These are phyloP conservation scores for Bombus ignitus DNA, from an alignment of 1,140 invertebrate species.

Conservation along the genomic window DNA sequence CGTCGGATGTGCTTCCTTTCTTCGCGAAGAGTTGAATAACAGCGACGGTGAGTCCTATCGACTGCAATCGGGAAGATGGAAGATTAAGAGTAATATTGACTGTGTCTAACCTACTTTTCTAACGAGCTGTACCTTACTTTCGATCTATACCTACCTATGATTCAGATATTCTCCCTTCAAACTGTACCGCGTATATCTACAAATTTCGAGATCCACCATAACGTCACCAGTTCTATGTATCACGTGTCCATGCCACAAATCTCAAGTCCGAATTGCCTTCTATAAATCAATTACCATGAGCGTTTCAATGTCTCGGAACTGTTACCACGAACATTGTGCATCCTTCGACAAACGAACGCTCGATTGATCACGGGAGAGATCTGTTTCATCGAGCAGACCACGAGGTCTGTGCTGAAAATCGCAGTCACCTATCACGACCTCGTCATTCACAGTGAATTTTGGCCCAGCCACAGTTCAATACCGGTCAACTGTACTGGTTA, in stretches of 20 bases:
- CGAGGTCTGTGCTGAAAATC: neutral
- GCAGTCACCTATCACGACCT: neutral
- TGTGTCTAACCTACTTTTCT: neutral
- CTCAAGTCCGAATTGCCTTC: neutral
- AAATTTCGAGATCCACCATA: neutral
- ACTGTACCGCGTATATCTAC: neutral
- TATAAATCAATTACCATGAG: conserved; percentile 15
- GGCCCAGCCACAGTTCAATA: neutral
- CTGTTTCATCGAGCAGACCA: neutral
- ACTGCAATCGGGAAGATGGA: conserved; percentile 2
- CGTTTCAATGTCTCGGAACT: neutral
- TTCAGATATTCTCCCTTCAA: neutral
- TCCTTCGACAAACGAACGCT: neutral
- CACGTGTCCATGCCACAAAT: neutral
- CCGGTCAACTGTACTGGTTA: neutral
- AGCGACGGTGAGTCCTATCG: neutral
- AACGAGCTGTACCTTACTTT: no score
- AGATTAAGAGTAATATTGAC: conserved; percentile 31
- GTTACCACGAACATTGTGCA: neutral
- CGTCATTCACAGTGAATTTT: neutral
- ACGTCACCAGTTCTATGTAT: neutral
- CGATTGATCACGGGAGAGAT: neutral
- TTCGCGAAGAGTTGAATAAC: neutral
- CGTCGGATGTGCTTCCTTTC: neutral
- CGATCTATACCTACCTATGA: neutral